Conservation (phyloP, 2,113 vertebrate genomes). For the Otis tarda region DNA sequence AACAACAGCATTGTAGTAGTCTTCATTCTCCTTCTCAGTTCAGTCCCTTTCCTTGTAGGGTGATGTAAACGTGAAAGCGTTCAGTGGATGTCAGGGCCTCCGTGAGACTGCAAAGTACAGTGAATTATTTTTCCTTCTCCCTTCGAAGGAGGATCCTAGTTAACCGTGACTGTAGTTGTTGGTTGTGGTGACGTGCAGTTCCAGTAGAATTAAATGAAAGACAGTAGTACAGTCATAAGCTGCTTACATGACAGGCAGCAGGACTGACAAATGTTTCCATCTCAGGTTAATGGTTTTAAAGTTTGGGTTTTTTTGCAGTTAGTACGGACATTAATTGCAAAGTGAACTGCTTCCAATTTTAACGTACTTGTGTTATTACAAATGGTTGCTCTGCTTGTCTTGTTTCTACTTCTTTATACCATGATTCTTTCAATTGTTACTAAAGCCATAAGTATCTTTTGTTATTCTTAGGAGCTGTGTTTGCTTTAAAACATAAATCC, state of each 20-base stretch:
- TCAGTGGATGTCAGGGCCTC: no score
- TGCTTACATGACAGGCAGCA: not conserved
- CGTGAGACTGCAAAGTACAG: not conserved
- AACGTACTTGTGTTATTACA: not conserved
- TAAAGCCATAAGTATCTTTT: not conserved
- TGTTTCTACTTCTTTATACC: not conserved
- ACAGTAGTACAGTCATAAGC: not conserved
- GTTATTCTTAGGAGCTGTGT: not conserved
- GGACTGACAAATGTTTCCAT: not conserved
- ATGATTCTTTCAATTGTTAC: not conserved
- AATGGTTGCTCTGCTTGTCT: not conserved
- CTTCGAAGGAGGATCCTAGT: not conserved
- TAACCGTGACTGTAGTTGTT: not conserved
- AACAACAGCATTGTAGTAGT: not conserved
- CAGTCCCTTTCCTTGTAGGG: not conserved
- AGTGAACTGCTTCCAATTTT: not conserved
- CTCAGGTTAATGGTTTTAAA: not conserved
- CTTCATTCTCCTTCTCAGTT: not conserved
- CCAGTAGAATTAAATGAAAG: no score
- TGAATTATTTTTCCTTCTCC: not conserved
- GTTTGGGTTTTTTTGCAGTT: not conserved
- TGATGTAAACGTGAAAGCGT: not conserved
- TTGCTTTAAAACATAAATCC: not conserved
- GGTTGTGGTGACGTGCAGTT: not conserved
- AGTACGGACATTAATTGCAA: not conserved